Evolutionary conservation across 2,888 invertebrate genomes (phyloP).

Genomic region (Drosophila anomelani): DNA sequence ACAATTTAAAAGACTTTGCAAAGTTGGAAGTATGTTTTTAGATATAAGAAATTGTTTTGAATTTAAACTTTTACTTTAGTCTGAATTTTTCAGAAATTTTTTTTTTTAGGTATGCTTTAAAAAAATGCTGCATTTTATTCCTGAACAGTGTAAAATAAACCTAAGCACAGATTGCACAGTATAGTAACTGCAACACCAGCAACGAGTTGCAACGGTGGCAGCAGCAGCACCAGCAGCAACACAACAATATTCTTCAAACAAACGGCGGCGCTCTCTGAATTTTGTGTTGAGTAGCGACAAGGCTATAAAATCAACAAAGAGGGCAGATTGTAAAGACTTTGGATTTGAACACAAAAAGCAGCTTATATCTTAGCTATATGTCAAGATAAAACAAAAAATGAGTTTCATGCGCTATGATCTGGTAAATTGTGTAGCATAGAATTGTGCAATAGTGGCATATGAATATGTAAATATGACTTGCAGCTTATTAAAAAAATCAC

Average conservation of each 20-base stretch:
- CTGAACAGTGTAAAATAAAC: slow-evolving; percentile 63
- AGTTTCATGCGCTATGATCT: not conserved
- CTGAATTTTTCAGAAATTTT: slow-evolving; percentile 11
- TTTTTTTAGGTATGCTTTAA: slow-evolving; percentile 51
- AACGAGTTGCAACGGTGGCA: slow-evolving; percentile 26
- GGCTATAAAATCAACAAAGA: slow-evolving; percentile 57
- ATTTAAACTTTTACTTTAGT: not conserved
- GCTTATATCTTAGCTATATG: slow-evolving; percentile 13
- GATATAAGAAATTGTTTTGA: not conserved
- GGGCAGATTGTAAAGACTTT: slow-evolving; percentile 45
- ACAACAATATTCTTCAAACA: slow-evolving; percentile 65
- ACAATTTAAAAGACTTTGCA: not conserved
- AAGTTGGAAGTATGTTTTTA: not conserved
- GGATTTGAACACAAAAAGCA: slow-evolving; percentile 10
- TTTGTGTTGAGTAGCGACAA: slow-evolving; percentile 63
- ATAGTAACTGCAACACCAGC: slow-evolving; percentile 37
- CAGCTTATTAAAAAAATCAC: slow-evolving; percentile 5
- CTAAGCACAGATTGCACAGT: slow-evolving; percentile 65
- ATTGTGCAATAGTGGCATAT: slow-evolving; percentile 2
- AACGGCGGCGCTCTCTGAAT: slow-evolving; percentile 57
- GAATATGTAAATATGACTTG: slow-evolving; percentile 2
- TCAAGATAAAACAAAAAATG: not conserved
- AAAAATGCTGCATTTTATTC: slow-evolving; percentile 67
- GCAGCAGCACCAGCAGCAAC: slow-evolving; percentile 11
- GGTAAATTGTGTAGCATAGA: not conserved